Percentiles rank a stretch among this genome's conserved stretches.
Evolutionary conservation across 1,140 invertebrate genomes (phyloP).

Genomic region (Drosophila kurseongensis): DNA sequence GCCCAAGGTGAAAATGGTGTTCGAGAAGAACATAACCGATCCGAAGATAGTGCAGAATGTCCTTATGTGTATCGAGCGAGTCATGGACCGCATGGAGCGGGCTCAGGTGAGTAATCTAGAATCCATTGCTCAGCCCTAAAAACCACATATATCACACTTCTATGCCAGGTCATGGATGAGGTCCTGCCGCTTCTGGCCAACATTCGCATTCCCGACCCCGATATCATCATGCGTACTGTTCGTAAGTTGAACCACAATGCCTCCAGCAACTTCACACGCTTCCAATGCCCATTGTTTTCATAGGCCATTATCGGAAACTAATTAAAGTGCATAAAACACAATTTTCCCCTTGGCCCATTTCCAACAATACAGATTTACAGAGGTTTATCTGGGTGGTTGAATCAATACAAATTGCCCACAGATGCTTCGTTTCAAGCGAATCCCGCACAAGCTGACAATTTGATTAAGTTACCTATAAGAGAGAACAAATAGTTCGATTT

Average conservation of each 20-base stretch:
- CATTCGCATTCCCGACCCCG: slow-evolving; percentile 94
- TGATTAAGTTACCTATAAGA: neutral
- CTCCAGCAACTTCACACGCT: slow-evolving; percentile 11
- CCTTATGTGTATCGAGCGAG: slow-evolving; percentile 91
- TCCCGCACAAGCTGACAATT: neutral
- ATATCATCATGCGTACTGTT: slow-evolving; percentile 91
- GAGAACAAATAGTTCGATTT: neutral
- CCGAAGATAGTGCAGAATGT: slow-evolving; percentile 91
- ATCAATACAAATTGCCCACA: slow-evolving; percentile 18
- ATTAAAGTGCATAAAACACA: slow-evolving; percentile 53
- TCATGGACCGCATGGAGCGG: slow-evolving; percentile 93
- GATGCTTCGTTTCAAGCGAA: neutral
- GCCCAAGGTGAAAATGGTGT: slow-evolving; percentile 94
- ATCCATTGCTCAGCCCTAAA: neutral
- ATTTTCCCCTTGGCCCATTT: slow-evolving; percentile 15
- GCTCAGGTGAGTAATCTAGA: slow-evolving; percentile 85
- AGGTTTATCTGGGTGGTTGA: slow-evolving; percentile 4
- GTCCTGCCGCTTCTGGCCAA: slow-evolving; percentile 96
- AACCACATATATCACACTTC: neutral
- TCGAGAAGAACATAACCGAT: slow-evolving; percentile 93
- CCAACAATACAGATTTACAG: slow-evolving; percentile 10
- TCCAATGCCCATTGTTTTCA: slow-evolving; percentile 21
- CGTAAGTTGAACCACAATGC: slow-evolving; percentile 88
- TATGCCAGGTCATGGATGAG: slow-evolving; percentile 92
- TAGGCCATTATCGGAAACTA: slow-evolving; percentile 47